These are phyloP conservation scores for Phyllopteryx taeniolatus DNA, from an alignment of 2,113 vertebrate genomes.

Conservation along the genomic window DNA sequence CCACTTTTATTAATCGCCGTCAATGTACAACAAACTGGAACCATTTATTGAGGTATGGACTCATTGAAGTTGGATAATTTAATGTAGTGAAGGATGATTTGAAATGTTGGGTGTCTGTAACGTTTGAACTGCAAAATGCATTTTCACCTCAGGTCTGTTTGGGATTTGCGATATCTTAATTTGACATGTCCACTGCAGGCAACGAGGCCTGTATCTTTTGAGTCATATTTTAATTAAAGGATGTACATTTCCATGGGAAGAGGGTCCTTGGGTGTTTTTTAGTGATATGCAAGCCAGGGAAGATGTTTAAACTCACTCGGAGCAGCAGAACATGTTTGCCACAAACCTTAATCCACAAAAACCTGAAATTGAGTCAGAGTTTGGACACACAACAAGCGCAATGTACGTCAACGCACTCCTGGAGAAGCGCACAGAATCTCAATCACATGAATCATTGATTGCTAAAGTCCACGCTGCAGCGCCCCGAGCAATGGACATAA, in stretches of 20 bases:
- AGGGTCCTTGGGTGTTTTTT: conserved; percentile 50
- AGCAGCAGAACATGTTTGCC: conserved; percentile 43
- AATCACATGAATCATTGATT: conserved; percentile 31
- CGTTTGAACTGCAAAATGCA: conserved; percentile 4
- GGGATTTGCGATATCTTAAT: conserved; percentile 27
- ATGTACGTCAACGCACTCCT: background rate
- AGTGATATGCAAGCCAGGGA: conserved; percentile 54
- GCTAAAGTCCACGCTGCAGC: conserved; percentile 41
- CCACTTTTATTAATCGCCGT: too few species aligned
- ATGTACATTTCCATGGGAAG: conserved; percentile 60
- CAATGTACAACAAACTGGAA: too few species aligned
- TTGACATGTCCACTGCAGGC: conserved; percentile 35
- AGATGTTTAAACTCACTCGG: conserved; percentile 8
- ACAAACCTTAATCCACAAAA: conserved; percentile 24
- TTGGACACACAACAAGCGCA: background rate
- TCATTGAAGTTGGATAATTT: too few species aligned
- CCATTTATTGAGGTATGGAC: too few species aligned
- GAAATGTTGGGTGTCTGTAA: background rate
- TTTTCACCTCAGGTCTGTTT: conserved; percentile 20
- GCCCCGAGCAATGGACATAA: conserved; percentile 39
- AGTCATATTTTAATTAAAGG: conserved; percentile 62
- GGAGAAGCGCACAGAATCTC: background rate
- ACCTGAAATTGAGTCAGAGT: background rate
- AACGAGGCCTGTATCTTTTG: conserved; percentile 31
- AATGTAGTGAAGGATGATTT: too few species aligned